These are phyloP conservation scores for Tricholaema leucomelas DNA, from an alignment of 2,113 vertebrate species.

Conservation along the genomic window DNA sequence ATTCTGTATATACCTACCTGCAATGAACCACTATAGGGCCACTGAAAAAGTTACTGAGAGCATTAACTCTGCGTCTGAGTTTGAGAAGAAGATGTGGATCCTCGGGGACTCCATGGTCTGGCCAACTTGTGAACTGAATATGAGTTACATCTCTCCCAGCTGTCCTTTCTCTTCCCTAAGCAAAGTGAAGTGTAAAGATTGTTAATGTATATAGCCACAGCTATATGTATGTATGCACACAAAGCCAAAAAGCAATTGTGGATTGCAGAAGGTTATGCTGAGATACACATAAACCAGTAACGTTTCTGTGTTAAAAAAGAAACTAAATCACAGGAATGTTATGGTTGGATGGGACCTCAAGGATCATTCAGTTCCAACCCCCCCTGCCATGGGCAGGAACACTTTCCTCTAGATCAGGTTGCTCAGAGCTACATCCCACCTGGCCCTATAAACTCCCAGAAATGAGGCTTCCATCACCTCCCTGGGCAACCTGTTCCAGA, in stretches of 20 bases:
- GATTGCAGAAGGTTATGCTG: not conserved
- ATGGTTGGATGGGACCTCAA: too few species aligned
- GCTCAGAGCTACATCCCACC: too few species aligned
- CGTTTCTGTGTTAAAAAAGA: not conserved
- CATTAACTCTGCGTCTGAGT: constrained; percentile 88
- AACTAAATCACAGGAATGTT: not conserved
- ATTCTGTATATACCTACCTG: constrained; percentile 79
- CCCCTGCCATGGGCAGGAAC: too few species aligned
- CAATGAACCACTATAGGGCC: constrained; percentile 94
- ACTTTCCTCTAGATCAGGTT: too few species aligned
- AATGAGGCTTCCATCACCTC: too few species aligned
- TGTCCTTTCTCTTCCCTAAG: constrained; percentile 85
- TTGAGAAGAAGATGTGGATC: constrained; percentile 93
- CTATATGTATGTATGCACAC: not conserved
- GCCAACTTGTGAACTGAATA: constrained; percentile 97
- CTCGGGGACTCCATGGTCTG: constrained; percentile 93
- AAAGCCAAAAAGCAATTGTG: not conserved
- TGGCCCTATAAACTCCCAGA: too few species aligned
- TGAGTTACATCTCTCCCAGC: constrained; percentile 90
- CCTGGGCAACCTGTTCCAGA: too few species aligned
- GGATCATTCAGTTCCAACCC: too few species aligned
- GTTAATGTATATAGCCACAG: too few species aligned
- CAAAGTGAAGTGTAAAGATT: not conserved
- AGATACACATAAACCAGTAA: not conserved
- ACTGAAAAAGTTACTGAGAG: constrained; percentile 95